These are phyloP conservation scores for Syngnathus scovelli DNA, from an alignment of 2,113 vertebrate genomes.

Conservation along the genomic window DNA sequence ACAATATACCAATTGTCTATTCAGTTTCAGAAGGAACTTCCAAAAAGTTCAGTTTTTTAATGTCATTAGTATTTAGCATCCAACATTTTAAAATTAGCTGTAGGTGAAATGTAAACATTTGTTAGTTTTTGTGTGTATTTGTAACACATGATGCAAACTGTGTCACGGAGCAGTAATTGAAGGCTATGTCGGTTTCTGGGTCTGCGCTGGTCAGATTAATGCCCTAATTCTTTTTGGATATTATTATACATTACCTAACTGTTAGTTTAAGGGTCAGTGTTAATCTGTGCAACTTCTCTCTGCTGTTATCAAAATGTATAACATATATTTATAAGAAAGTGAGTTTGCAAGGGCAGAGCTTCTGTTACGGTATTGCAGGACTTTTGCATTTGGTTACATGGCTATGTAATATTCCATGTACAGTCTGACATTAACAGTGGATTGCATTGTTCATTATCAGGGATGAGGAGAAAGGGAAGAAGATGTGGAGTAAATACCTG, in stretches of 20 bases:
- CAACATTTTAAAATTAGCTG: background rate
- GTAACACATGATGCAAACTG: background rate
- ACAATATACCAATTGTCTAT: too few relatives aligned
- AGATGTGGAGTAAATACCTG: constrained; percentile 95
- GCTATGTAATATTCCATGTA: background rate
- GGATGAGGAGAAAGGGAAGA: constrained; percentile 90
- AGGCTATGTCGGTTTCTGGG: constrained; percentile 1
- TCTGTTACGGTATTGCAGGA: background rate
- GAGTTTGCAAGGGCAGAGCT: background rate
- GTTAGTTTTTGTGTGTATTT: background rate
- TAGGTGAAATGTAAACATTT: background rate
- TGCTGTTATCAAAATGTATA: constrained; percentile 12
- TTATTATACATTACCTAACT: constrained; percentile 40
- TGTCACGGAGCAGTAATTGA: background rate
- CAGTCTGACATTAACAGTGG: background rate
- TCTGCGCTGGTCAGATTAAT: constrained; percentile 24
- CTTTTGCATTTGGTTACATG: background rate
- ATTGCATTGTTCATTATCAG: constrained; percentile 54
- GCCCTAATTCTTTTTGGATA: constrained; percentile 28
- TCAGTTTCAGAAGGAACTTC: too few relatives aligned
- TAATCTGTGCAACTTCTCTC: constrained; percentile 25
- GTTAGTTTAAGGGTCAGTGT: constrained; percentile 22
- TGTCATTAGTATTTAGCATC: too few relatives aligned
- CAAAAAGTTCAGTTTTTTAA: too few relatives aligned
- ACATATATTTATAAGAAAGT: background rate